Evolutionary conservation across 2,888 invertebrate species (phyloP), one percentile per base, ranked within the genome.

Genomic region (Sialis fuliginosa): DNA sequence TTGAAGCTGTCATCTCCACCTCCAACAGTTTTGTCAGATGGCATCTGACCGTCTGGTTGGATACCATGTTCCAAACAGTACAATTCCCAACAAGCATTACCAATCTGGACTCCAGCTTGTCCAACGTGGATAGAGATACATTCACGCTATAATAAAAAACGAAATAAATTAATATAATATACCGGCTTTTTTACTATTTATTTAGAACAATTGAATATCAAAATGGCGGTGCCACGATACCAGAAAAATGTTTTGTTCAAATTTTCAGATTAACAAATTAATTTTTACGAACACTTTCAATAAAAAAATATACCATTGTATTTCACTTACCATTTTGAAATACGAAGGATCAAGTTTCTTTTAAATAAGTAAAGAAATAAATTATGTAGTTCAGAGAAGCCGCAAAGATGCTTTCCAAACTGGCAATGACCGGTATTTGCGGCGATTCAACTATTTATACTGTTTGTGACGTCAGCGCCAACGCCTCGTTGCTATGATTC

Each of bases 1-100:
- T 91, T 93, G 75, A 91, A 95, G 50, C 88, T 89, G 69, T 92
- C 91, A 61, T 95, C 93, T 49, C 88, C 86, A 53, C 86, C 86
- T 45, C 89, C 90, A 53, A 88, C 77, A 60, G 86, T 85, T 70
- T 89, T 90, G 70, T 91, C 91, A 48, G 86, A 83, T 56, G 92
- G 92, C 89, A 90, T 90, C 70, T 88, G 84, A 57, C 90, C 90
- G 66, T 91, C 88, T 55, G 89, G 89, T 71, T 89, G 88, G 72
- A 90, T 90, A 57, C 87, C 87, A 68, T 87, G 87, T 68, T 87
- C 86, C 62, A 87, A 69, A 66, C 87, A 87, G 70, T 87, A 87
- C 55, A 87, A 70, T 63, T 87, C 87, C 87, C 87, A 87, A 68
- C 87, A 87, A 69, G 87, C 86, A 63, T 88, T 88, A 60, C 87